Evolutionary conservation across 92 coral and sea anemone genomes (phyloP), one percentile per base, ranked within the genome.

Genomic region (Parazoanthus darwini): DNA sequence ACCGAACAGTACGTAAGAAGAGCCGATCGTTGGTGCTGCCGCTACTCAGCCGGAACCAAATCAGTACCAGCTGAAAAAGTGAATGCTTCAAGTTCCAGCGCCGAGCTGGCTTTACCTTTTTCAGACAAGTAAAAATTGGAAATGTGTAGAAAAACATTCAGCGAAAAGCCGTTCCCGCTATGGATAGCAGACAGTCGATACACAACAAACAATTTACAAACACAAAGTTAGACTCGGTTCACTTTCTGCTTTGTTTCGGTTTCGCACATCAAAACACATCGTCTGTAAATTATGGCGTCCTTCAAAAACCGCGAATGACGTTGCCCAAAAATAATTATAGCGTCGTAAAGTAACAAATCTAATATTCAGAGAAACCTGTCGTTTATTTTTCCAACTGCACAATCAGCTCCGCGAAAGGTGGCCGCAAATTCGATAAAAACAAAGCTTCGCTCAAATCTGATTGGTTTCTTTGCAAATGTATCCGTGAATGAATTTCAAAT

Each of bases 361-460:
- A 72, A 84, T 71, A 84, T 84, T 29, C 87, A 70, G n/a, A 48
- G 54, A 71, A 71, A 84, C 87, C 87, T 84, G 87, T 71, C 77
- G 87, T 72, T 71, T 48, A 84, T 70, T 70, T 22, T 72, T 26
- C 66, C 79, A 84, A 84, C 79, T 84, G 87, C 78, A 46, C 79
- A 84, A 84, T 44, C 87, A 84, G 65, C 65, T 68, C 67, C 42
- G 26, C 16, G 87, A 26, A 46, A 70, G 68, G 44, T 71, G 16
- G 38, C 87, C 87, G 68, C 87, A 84, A 70, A 84, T 44, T 6
- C 70, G 16, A 14, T 71, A 13, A 33, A 36, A 35, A 35, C 39
- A 71, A 70, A 84, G 68, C 33, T 1, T 46, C 51, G 25, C 66
- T 33, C 68, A 5, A 46, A 70, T 44, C 46, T 71, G 87, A 84